Percentiles rank a stretch among this genome's conserved stretches.
phyloP scores from a whole-genome alignment of 2,888 invertebrate genomes.

The Cordilura impudica region DNA sequence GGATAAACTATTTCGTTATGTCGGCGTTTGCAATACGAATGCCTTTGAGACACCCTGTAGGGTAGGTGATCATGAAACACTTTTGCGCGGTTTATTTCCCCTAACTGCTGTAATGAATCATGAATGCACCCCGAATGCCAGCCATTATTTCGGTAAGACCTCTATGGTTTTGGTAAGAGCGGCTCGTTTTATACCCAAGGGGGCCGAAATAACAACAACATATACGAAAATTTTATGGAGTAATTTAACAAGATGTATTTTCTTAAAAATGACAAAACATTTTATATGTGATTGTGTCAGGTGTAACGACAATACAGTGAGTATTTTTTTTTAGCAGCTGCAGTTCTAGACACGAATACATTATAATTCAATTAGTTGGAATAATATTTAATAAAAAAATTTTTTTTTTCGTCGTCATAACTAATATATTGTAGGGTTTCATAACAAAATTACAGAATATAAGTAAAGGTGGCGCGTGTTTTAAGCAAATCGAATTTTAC shows the following conservation, averaged over 20 bases:
- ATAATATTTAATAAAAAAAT: too few relatives aligned
- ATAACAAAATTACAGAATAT: background rate
- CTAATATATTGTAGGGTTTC: background rate
- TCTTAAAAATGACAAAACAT: constrained; percentile 83
- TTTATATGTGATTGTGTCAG: constrained; percentile 84
- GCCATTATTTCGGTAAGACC: constrained; percentile 83
- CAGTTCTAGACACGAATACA: background rate
- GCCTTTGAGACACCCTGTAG: constrained; percentile 76
- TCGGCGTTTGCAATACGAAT: constrained; percentile 77
- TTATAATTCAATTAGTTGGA: constrained; percentile 42
- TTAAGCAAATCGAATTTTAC: too few relatives aligned
- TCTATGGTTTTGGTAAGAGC: constrained; percentile 82
- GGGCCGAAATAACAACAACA: constrained; percentile 84
- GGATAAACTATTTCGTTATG: constrained; percentile 73
- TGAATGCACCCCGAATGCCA: constrained; percentile 85
- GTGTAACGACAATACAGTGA: constrained; percentile 85
- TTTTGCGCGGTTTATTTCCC: constrained; percentile 83
- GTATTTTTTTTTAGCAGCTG: constrained; percentile 63
- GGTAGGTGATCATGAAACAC: constrained; percentile 73
- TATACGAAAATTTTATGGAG: constrained; percentile 86
- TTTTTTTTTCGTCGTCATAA: too few relatives aligned
- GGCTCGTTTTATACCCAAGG: constrained; percentile 81
- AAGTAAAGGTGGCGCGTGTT: background rate
- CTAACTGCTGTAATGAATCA: constrained; percentile 86
- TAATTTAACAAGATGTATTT: constrained; percentile 83